Conservation (phyloP, 2,888 invertebrate species). For the Octonoba sinensis region DNA sequence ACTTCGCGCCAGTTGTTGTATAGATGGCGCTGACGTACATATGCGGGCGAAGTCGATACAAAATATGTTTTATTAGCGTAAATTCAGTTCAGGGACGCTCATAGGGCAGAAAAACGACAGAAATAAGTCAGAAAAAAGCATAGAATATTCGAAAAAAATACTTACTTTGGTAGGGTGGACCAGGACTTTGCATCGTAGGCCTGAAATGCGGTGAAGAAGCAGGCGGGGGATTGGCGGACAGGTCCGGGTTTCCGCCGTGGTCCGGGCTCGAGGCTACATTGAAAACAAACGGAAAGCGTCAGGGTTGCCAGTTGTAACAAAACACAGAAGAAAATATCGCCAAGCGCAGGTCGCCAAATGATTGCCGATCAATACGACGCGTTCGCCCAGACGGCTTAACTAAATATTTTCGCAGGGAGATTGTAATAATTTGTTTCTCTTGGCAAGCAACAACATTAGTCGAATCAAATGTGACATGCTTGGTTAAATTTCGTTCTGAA, state of each 20-base stretch:
- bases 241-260: constrained; percentile 63
- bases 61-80: not conserved
- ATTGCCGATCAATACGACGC: constrained; percentile 34
- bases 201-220: constrained; percentile 61
- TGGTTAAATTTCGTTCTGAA: constrained; percentile 51
- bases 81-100: no score
- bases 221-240: constrained; percentile 62
- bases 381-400: constrained; percentile 12
- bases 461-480: constrained; percentile 55
- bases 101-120: not conserved
- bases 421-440: constrained; percentile 53
- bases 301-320: constrained; percentile 31
- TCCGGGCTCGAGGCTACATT: constrained; percentile 64
- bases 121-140: not conserved
- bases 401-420: constrained; percentile 54
- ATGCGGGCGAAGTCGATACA: constrained; percentile 39
- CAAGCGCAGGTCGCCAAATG: constrained; percentile 43
- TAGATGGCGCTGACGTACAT: constrained; percentile 54
- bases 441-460: constrained; percentile 53
- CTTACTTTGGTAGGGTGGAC: constrained; percentile 65
- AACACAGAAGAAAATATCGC: constrained; percentile 20
- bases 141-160: constrained; percentile 15
- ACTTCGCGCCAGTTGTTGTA: constrained; percentile 58
- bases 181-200: constrained; percentile 65
- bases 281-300: constrained; percentile 48